phyloP scores from a whole-genome alignment of 23 tunicate genomes.

The Halocynthia roretzi region DNA sequence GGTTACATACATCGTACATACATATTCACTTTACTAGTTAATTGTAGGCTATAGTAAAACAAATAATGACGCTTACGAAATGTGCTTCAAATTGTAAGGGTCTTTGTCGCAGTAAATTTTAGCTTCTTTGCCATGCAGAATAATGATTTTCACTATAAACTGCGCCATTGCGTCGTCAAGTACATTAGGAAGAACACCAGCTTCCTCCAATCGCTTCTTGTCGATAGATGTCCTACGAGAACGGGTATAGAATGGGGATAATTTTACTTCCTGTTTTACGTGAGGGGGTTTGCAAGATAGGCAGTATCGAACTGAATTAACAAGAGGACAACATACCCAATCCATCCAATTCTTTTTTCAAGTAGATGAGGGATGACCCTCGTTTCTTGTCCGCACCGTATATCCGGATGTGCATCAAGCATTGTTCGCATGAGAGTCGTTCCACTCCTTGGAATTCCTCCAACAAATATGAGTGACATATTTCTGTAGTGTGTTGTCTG shows the following conservation, averaged over 20 bases:
- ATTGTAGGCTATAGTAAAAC: no score
- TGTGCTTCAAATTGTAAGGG: constrained; percentile 21
- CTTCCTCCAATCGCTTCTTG: constrained; percentile 13
- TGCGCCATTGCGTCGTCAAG: constrained; percentile 24
- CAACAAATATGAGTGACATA: constrained; percentile 13
- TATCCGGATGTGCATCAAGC: constrained; percentile 29
- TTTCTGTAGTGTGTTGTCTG: no score
- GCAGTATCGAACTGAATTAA: no score
- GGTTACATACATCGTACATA: no score
- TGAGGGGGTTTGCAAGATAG: no score
- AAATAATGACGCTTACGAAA: background rate
- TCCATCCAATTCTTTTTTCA: no score
- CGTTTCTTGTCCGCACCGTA: constrained; percentile 44
- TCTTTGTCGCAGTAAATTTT: constrained; percentile 30
- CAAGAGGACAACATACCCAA: no score
- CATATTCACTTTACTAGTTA: no score
- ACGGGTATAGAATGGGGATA: background rate
- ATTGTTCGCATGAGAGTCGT: constrained; percentile 38
- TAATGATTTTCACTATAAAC: constrained; percentile 22
- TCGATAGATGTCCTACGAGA: background rate
- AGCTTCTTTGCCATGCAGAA: constrained; percentile 17
- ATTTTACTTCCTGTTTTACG: no score
- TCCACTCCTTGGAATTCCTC: constrained; percentile 44
- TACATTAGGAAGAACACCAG: constrained; percentile 13
- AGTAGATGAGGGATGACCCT: background rate